Conservation (phyloP, 2,888 invertebrate genomes). For the Ennomos erosarius region DNA sequence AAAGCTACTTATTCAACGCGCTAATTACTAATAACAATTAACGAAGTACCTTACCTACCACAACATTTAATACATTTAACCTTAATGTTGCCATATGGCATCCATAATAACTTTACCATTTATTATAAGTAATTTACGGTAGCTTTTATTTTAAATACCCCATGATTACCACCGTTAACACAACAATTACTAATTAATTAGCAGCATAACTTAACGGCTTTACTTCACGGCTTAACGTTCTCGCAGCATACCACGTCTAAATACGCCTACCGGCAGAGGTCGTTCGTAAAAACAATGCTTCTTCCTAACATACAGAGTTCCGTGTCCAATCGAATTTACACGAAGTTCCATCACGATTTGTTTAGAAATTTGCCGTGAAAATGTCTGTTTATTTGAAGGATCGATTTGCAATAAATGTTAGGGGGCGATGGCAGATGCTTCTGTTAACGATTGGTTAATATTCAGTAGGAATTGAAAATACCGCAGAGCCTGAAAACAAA, state of each 20-base stretch:
- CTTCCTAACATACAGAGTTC: constrained; percentile 20
- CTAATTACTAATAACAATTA: too few species aligned
- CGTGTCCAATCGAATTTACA: constrained; percentile 20
- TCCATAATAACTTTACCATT: too few species aligned
- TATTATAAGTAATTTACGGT: too few species aligned
- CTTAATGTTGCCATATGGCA: too few species aligned
- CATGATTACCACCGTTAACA: not conserved
- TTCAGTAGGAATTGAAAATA: too few species aligned
- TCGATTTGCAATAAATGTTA: constrained; percentile 1
- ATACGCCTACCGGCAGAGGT: constrained; percentile 17
- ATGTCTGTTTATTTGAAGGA: constrained; percentile 3
- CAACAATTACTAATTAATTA: constrained; percentile 23
- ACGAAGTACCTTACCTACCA: too few species aligned
- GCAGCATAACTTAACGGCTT: constrained; percentile 14
- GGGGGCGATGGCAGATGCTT: not conserved
- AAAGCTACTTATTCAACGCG: too few species aligned
- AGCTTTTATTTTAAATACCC: not conserved
- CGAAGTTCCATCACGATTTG: constrained; percentile 26
- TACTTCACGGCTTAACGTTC: constrained; percentile 1
- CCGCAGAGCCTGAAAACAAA: too few species aligned
- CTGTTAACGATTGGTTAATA: not conserved
- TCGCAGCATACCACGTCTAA: constrained; percentile 1
- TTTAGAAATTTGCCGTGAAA: constrained; percentile 24
- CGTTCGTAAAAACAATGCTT: constrained; percentile 21
- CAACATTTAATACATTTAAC: too few species aligned